These are phyloP conservation scores for Micropoecilia bifurca DNA, from an alignment of 2,797 vertebrate species.

Conservation along the genomic window DNA sequence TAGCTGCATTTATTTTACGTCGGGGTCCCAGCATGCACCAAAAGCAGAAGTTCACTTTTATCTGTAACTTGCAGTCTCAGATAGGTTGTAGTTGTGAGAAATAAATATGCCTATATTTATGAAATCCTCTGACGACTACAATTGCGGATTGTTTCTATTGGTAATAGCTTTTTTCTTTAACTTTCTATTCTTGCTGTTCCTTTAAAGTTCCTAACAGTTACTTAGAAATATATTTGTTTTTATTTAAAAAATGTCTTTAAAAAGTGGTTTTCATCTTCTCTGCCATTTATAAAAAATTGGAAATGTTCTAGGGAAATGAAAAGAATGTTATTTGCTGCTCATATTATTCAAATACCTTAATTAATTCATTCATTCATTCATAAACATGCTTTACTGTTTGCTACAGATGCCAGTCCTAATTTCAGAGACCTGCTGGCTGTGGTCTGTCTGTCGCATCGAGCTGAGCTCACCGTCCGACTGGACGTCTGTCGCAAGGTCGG, in stretches of 20 bases:
- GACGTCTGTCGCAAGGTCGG: slow-evolving; percentile 95
- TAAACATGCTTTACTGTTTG: background rate
- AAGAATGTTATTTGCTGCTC: background rate
- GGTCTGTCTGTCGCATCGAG: slow-evolving; percentile 91
- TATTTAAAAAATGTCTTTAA: background rate
- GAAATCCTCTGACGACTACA: background rate
- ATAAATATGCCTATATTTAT: background rate
- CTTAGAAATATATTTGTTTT: background rate
- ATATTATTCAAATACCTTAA: background rate
- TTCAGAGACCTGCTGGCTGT: slow-evolving; percentile 93
- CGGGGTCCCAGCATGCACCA: background rate
- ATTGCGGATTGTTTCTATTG: background rate
- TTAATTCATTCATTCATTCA: background rate
- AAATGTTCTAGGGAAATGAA: background rate
- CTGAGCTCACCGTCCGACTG: slow-evolving; percentile 88
- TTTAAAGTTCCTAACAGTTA: background rate
- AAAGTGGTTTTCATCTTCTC: background rate
- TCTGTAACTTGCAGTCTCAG: background rate
- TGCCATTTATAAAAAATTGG: background rate
- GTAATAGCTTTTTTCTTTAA: background rate
- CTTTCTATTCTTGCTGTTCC: background rate
- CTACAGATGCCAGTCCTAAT: slow-evolving; percentile 84
- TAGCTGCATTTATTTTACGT: background rate
- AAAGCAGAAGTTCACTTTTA: slow-evolving; percentile 5
- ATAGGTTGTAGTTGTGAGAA: background rate